Evolutionary conservation across 1,140 invertebrate genomes (phyloP).

Genomic region (Pseudomyrmex sp.): DNA sequence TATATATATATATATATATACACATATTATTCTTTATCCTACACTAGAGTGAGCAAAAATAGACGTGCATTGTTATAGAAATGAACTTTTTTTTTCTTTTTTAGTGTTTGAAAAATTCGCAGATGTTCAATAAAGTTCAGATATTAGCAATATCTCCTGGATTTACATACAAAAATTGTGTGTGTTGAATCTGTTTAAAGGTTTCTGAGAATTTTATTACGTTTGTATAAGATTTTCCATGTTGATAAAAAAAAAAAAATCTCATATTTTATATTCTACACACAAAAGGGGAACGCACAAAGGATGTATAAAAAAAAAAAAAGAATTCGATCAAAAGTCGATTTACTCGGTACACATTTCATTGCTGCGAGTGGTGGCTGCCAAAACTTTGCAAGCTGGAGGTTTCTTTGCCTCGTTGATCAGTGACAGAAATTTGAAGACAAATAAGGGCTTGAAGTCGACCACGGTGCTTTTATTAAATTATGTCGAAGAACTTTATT

Average conservation of each 20-base stretch:
- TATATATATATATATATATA: too few relatives aligned
- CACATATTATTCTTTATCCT: too few relatives aligned
- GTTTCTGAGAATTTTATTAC: background rate
- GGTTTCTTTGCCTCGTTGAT: constrained; percentile 48
- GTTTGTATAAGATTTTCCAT: background rate
- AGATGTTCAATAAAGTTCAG: too few relatives aligned
- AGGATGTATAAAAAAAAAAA: constrained; percentile 38
- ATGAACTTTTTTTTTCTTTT: constrained; percentile 1
- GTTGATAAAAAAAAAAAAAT: background rate
- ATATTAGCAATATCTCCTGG: too few relatives aligned
- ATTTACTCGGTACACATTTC: constrained; percentile 67
- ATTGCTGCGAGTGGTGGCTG: background rate
- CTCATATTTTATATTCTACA: background rate
- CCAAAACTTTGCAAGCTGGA: constrained; percentile 32
- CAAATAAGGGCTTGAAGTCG: constrained; percentile 18
- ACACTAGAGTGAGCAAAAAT: too few relatives aligned
- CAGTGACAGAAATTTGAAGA: constrained; percentile 41
- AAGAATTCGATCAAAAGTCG: constrained; percentile 68
- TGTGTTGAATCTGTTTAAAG: background rate
- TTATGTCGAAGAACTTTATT: constrained; percentile 52
- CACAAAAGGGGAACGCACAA: too few relatives aligned
- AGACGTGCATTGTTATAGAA: background rate
- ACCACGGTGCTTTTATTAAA: constrained; percentile 35
- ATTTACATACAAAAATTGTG: too few relatives aligned
- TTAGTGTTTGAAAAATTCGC: background rate